A percentile compares a stretch with the other conserved stretches of the same genome.
Evolutionary conservation across 2,888 invertebrate species (phyloP).

Genomic region (Achlya flavicornis): DNA sequence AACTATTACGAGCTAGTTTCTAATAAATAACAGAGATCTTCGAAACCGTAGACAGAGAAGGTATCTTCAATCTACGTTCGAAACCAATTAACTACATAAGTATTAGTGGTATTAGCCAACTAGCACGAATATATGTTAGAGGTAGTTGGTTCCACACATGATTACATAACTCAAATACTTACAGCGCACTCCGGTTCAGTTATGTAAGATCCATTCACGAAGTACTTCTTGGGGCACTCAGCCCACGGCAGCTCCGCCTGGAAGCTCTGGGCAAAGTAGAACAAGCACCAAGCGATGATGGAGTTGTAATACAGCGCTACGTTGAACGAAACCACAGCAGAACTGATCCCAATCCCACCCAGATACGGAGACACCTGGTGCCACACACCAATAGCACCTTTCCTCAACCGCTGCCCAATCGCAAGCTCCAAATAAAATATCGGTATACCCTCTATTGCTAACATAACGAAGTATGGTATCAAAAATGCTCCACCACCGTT

Average conservation of each 20-base stretch:
- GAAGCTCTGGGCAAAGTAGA: conserved; percentile 97
- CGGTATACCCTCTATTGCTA: conserved; percentile 96
- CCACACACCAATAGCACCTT: conserved; percentile 98
- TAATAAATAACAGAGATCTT: too few species aligned
- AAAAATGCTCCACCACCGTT: conserved; percentile 98
- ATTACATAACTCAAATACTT: conserved; percentile 58
- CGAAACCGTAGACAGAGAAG: too few species aligned
- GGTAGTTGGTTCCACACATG: neutral
- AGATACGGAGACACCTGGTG: conserved; percentile 95
- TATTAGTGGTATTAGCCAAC: too few species aligned
- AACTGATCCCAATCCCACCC: conserved; percentile 96
- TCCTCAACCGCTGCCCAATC: conserved; percentile 95
- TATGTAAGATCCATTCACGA: conserved; percentile 90
- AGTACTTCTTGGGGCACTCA: conserved; percentile 93
- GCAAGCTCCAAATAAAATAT: conserved; percentile 98
- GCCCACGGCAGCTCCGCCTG: conserved; percentile 96
- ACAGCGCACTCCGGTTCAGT: conserved; percentile 92
- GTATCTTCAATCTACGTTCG: too few species aligned
- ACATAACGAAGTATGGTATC: conserved; percentile 98
- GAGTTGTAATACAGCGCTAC: conserved; percentile 99
- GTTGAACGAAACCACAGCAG: conserved; percentile 97
- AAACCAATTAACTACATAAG: too few species aligned
- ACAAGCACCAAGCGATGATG: conserved; percentile 98
- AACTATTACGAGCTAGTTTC: too few species aligned
- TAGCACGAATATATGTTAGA: too few species aligned